These are phyloP conservation scores for Drosophila antonietae DNA, from an alignment of 2,888 invertebrate species.

Conservation along the genomic window DNA sequence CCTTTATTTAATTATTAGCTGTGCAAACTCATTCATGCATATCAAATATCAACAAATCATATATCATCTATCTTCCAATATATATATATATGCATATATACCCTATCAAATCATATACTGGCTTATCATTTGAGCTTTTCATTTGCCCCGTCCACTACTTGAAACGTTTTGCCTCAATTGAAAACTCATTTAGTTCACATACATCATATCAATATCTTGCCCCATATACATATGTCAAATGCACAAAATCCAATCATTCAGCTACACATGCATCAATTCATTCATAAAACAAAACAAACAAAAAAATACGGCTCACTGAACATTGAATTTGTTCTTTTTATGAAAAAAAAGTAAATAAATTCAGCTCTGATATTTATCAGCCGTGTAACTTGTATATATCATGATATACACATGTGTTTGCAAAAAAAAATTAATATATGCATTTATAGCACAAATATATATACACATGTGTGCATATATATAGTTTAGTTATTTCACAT, in stretches of 20 bases:
- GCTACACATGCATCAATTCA: conserved; percentile 45
- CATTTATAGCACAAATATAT: neutral
- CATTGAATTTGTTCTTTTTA: conserved; percentile 16
- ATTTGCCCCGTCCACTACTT: neutral
- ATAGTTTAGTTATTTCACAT: conserved; percentile 37
- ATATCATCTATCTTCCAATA: neutral
- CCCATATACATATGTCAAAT: conserved; percentile 36
- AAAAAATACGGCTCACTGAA: conserved; percentile 56
- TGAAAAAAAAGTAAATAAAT: neutral
- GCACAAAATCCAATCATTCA: conserved; percentile 63
- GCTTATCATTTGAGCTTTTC: conserved; percentile 43
- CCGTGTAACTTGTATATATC: conserved; percentile 35
- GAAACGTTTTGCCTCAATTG: conserved; percentile 17
- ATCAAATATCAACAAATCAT: conserved; percentile 12
- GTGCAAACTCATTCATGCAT: conserved; percentile 35
- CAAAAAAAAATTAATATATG: neutral
- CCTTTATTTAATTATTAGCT: conserved; percentile 43
- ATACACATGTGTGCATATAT: neutral
- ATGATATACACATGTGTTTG: conserved; percentile 16
- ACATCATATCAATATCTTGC: conserved; percentile 8
- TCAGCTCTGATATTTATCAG: conserved; percentile 30
- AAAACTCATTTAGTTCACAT: conserved; percentile 43
- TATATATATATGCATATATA: neutral
- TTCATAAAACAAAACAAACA: conserved; percentile 18
- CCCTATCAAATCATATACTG: conserved; percentile 15